Evolutionary conservation across 2,888 invertebrate species (phyloP).

Genomic region (Toxonevra muliebris): DNA sequence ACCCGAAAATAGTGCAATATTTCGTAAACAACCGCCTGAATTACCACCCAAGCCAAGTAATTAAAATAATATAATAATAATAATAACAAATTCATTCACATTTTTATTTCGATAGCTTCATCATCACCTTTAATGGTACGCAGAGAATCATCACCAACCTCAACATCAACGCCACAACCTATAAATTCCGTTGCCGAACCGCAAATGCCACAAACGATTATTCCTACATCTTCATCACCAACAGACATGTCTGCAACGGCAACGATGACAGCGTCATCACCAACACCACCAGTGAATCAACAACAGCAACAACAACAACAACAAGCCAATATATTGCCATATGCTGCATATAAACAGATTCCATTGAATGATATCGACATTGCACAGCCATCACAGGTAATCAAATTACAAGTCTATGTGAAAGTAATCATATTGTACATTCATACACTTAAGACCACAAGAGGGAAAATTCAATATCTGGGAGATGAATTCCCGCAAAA

Average conservation of each 20-base stretch:
- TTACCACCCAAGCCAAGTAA: constrained; percentile 38
- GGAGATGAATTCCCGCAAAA: too few relatives aligned
- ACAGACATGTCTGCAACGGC: constrained; percentile 17
- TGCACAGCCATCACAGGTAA: constrained; percentile 58
- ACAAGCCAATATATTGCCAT: constrained; percentile 31
- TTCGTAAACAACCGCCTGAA: constrained; percentile 44
- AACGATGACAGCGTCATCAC: constrained; percentile 23
- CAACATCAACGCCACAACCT: constrained; percentile 15
- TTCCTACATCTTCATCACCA: constrained; percentile 23
- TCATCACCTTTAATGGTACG: constrained; percentile 12
- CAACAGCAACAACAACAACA: constrained; percentile 16
- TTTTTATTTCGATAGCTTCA: neutral
- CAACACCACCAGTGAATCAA: constrained; percentile 18
- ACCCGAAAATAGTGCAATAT: constrained; percentile 54
- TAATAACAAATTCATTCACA: too few relatives aligned
- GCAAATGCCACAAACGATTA: too few relatives aligned
- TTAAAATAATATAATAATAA: too few relatives aligned
- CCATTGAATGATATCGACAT: constrained; percentile 55
- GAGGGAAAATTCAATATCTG: too few relatives aligned
- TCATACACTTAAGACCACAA: too few relatives aligned
- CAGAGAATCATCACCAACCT: neutral
- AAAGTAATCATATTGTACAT: too few relatives aligned
- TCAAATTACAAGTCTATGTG: neutral
- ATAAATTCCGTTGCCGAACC: neutral
- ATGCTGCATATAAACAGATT: constrained; percentile 52